Evolutionary conservation across 2,797 vertebrate genomes (phyloP), one percentile per base, ranked within the genome.

Genomic region (Mormyrus proboscirostris): DNA sequence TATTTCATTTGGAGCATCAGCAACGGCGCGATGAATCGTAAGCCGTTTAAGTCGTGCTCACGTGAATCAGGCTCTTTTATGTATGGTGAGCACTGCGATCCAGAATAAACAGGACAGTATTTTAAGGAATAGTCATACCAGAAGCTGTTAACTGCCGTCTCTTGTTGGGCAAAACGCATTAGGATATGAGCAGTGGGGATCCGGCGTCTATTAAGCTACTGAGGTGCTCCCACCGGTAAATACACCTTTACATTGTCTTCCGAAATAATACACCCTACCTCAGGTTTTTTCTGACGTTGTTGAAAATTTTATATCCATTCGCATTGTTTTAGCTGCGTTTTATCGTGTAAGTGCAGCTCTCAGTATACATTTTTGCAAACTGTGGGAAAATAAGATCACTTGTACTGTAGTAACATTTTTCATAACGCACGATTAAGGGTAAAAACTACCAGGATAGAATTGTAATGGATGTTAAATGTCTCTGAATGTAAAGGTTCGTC

Each of bases 201-300:
- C 38, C 91, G 84, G 90, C 88, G 82, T 89, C 90, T 49, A 82
- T 49, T 53, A 91, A 92, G 89, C 59, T 91, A 41, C 90, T 90
- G 89, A 90, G 88, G 90, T 89, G 87, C 89, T 90, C 90, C 33
- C 91, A 92, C 87, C 91, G 91, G 91, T 92, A 92, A 88, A 65
- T 25, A 62, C 16, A 29, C 41, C 2, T 62, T 86, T 62, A 47
- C 41, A 62, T 44, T n/a, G 50, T 53, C 14, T 44, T 47, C 16
- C 22, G 12, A 49, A 62, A 87, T 57, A 87, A 57, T 8, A 57
- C 14, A 16, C 50, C 14, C 14, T 41, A 44, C 73, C 7, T 33
- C 84, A 50, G 49, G 4, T n/a, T 86, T 86, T 86, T 33, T 53
- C 22, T 53, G 25, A 29, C 25, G 1, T 19, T 4, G 44, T 84